These are phyloP conservation scores for Campaea margaritaria DNA, from an alignment of 2,888 invertebrate species.

Conservation along the genomic window DNA sequence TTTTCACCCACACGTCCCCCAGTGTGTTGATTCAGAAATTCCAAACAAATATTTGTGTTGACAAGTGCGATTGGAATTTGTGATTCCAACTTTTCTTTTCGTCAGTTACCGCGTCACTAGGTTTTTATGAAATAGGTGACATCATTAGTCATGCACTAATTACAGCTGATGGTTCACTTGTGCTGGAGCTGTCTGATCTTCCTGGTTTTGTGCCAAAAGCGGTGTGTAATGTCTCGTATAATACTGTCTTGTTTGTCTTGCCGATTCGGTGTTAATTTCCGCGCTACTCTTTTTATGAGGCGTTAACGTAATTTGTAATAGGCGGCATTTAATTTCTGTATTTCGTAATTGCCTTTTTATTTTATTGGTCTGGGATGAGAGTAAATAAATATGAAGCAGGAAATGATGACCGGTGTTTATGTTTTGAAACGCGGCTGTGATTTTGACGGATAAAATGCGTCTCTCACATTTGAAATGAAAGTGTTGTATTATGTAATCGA, in stretches of 20 bases:
- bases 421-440: conserved; percentile 11
- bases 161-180: conserved; percentile 4
- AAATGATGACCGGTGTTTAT: conserved; percentile 21
- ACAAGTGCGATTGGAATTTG: conserved; percentile 19
- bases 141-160: conserved; percentile 14
- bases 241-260: conserved; percentile 26
- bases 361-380: conserved; percentile 24
- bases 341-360: conserved; percentile 29
- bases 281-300: conserved; percentile 20
- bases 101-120: conserved; percentile 4
- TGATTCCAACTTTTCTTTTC: conserved; percentile 7
- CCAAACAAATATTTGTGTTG: conserved; percentile 19
- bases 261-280: conserved; percentile 25
- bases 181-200: conserved; percentile 25
- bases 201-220: conserved; percentile 43
- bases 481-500: too few species aligned
- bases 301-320: conserved; percentile 26
- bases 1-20: conserved; percentile 1
- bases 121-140: conserved; percentile 6
- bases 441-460: conserved; percentile 1
- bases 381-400: conserved; percentile 27
- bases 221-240: conserved; percentile 33
- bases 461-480: neutral
- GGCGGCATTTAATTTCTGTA: conserved; percentile 24
- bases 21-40: conserved; percentile 25